Evolutionary conservation across 2,797 vertebrate genomes (phyloP).

Genomic region (Anguilla anguilla): DNA sequence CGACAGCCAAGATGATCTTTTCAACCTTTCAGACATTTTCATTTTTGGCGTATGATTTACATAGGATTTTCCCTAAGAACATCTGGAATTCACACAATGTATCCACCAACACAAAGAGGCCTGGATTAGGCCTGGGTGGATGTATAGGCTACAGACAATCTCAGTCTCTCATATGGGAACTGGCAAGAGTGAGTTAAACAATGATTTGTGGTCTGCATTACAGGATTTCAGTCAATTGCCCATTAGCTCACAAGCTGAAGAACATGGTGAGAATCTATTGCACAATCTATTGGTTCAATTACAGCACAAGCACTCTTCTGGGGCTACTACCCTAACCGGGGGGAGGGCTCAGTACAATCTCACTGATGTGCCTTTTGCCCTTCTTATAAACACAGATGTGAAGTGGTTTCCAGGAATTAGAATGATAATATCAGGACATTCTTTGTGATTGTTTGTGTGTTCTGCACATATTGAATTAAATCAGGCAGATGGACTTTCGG

Average conservation of each 20-base stretch:
- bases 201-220: constrained; percentile 48
- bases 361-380: neutral
- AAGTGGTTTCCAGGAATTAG: neutral
- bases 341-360: neutral
- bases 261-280: constrained; percentile 16
- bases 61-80: neutral
- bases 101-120: constrained; percentile 12
- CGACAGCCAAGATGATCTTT: no score
- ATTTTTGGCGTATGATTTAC: no score
- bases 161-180: constrained; percentile 17
- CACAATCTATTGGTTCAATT: constrained; percentile 41
- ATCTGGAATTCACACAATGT: constrained; percentile 25
- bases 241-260: constrained; percentile 32
- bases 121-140: neutral
- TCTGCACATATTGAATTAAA: neutral
- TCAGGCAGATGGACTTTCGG: neutral
- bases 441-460: neutral
- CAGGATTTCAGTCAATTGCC: constrained; percentile 40
- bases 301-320: constrained; percentile 26
- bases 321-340: neutral
- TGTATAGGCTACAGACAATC: neutral
- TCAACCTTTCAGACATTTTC: no score
- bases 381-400: neutral
- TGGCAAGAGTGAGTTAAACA: constrained; percentile 36
- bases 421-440: neutral